Percentiles rank a stretch among this genome's conserved stretches.
phyloP scores from a whole-genome alignment of 2,113 vertebrate genomes.

The Puffinus mauretanicus region DNA sequence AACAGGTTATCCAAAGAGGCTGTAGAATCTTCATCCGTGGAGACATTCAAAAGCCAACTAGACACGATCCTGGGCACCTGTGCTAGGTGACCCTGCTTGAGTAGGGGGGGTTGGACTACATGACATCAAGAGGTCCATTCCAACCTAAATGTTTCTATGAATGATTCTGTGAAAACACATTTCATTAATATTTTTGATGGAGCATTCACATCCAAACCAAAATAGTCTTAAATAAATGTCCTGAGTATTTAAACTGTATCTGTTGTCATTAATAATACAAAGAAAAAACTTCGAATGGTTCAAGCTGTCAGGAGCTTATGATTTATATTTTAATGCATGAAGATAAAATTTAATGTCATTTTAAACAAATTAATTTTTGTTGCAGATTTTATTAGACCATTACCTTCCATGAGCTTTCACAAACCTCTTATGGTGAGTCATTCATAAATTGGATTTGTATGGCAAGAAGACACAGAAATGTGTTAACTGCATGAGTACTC shows the following conservation, averaged over 20 bases:
- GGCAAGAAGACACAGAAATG: not conserved
- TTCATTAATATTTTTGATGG: not conserved
- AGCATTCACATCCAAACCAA: not conserved
- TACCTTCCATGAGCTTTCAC: not conserved
- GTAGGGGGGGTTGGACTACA: rapidly evolving
- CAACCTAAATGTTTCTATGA: not conserved
- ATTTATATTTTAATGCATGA: not conserved
- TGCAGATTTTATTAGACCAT: not conserved
- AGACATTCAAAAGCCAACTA: not conserved
- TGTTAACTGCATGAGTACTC: not conserved
- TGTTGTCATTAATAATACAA: not conserved
- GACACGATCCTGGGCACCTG: not conserved
- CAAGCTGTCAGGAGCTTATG: not conserved
- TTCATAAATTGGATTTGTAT: not conserved
- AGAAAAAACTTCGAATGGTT: not conserved
- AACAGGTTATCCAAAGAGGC: not conserved
- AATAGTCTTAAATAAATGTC: not conserved
- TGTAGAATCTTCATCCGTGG: not conserved
- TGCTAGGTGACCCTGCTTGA: not conserved
- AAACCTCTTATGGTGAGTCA: not conserved
- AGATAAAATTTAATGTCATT: not conserved
- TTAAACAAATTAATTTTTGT: not conserved
- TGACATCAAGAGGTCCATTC: not conserved
- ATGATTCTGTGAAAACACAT: not conserved
- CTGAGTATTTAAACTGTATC: not conserved